Evolutionary conservation across 2,797 vertebrate genomes (phyloP).

Genomic region (Typhlichthys eigenmanni): DNA sequence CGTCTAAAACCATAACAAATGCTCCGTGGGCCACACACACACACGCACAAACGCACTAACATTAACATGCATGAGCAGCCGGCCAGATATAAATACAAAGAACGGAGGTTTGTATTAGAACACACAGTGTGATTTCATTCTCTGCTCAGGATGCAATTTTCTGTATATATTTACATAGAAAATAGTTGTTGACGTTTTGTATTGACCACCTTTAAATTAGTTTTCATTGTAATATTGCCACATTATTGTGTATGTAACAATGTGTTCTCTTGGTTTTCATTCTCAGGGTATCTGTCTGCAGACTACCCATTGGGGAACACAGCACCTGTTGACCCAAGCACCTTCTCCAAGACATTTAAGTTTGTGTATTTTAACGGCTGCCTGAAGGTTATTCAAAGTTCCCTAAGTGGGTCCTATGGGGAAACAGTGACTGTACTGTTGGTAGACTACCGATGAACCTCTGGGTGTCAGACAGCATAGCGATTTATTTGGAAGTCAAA

Average conservation of each 20-base stretch:
- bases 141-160: too few species aligned
- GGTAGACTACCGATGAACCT: neutral
- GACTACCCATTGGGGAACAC: conserved; percentile 69
- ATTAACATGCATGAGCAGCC: too few species aligned
- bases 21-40: too few species aligned
- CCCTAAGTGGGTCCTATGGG: conserved; percentile 51
- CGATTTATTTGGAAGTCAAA: conserved; percentile 41
- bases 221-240: neutral
- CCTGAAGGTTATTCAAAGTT: conserved; percentile 23
- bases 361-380: conserved; percentile 26
- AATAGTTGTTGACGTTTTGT: too few species aligned
- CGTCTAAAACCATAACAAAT: too few species aligned
- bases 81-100: too few species aligned
- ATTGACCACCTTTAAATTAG: neutral
- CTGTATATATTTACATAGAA: too few species aligned
- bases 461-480: conserved; percentile 25
- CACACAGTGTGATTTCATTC: too few species aligned
- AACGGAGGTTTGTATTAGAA: too few species aligned
- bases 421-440: conserved; percentile 21
- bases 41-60: too few species aligned
- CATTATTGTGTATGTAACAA: neutral
- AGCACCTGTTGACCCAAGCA: accelerated
- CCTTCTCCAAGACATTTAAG: neutral
- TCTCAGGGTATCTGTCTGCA: conserved; percentile 63
- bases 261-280: conserved; percentile 11